A percentile compares a stretch with the other conserved stretches of the same genome.
phyloP scores from a whole-genome alignment of 2,888 invertebrate species.

The Coelinius sp. region DNA sequence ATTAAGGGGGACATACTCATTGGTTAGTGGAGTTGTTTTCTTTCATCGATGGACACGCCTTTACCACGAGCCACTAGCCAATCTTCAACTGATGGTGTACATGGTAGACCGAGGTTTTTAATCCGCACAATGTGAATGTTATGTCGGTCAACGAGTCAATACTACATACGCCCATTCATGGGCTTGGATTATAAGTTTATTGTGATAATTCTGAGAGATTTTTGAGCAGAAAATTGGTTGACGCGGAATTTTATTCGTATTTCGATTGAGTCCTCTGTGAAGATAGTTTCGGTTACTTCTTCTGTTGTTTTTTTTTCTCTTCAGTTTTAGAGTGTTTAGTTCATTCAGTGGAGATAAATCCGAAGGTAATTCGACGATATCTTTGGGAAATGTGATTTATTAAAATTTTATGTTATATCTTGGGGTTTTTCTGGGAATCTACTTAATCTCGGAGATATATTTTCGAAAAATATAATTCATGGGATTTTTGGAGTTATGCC shows the following conservation, averaged over 20 bases:
- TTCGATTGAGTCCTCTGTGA: not conserved
- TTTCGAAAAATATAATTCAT: too few relatives aligned
- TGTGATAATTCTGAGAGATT: not conserved
- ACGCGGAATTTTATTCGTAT: not conserved
- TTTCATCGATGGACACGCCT: constrained; percentile 41
- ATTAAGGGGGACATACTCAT: constrained; percentile 32
- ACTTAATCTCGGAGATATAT: too few relatives aligned
- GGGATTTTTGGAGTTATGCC: too few relatives aligned
- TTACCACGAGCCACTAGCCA: constrained; percentile 42
- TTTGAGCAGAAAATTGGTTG: not conserved
- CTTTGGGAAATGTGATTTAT: not conserved
- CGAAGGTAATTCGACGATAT: not conserved
- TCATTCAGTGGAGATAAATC: not conserved
- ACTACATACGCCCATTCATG: constrained; percentile 11
- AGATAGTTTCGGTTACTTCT: not conserved
- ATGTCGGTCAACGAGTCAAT: constrained; percentile 21
- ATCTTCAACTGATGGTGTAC: constrained; percentile 20
- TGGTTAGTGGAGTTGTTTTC: constrained; percentile 32
- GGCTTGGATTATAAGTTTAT: not conserved
- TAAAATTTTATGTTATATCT: too few relatives aligned
- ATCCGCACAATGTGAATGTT: constrained; percentile 23
- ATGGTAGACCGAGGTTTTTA: not conserved
- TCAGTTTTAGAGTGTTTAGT: not conserved
- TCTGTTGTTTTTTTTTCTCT: not conserved
- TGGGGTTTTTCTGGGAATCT: too few relatives aligned